Percentiles rank a stretch among this genome's conserved stretches.
phyloP scores from a whole-genome alignment of 1,140 invertebrate genomes.

The Macrosteles quadrilineatus region DNA sequence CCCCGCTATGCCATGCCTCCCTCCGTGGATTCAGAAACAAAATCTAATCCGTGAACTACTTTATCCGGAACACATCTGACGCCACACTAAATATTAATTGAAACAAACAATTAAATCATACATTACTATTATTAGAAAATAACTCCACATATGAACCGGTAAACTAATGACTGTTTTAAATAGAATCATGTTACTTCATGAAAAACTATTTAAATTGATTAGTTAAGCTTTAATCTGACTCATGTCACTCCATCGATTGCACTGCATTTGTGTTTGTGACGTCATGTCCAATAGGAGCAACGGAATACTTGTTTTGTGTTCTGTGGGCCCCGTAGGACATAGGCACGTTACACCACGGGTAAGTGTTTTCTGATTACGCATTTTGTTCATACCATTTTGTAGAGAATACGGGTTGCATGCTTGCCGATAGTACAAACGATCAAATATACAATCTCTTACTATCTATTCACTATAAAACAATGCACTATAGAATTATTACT shows the following conservation, averaged over 20 bases:
- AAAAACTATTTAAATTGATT: not conserved
- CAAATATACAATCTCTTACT: not conserved
- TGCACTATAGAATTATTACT: not conserved
- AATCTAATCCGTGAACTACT: no score
- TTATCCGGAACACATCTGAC: not conserved
- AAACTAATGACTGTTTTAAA: not conserved
- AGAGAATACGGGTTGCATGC: slow-evolving; percentile 38
- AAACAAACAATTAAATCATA: not conserved
- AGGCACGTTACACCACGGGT: slow-evolving; percentile 58
- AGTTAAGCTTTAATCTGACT: not conserved
- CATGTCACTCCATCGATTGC: slow-evolving; percentile 15
- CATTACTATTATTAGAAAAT: not conserved
- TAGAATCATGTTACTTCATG: not conserved
- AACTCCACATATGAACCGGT: not conserved
- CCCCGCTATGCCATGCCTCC: not conserved
- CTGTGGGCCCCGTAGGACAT: slow-evolving; percentile 53
- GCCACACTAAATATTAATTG: not conserved
- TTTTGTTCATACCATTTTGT: slow-evolving; percentile 58
- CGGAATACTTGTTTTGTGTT: slow-evolving; percentile 39
- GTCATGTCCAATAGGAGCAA: slow-evolving; percentile 42
- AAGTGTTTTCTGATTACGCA: slow-evolving; percentile 59
- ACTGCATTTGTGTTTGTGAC: slow-evolving; percentile 35
- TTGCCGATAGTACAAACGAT: not conserved
- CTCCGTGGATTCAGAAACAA: no score
- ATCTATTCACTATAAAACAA: not conserved